These are phyloP conservation scores for Drosophila mojavensis DNA, from an alignment of 1,140 invertebrate species.

Conservation along the genomic window DNA sequence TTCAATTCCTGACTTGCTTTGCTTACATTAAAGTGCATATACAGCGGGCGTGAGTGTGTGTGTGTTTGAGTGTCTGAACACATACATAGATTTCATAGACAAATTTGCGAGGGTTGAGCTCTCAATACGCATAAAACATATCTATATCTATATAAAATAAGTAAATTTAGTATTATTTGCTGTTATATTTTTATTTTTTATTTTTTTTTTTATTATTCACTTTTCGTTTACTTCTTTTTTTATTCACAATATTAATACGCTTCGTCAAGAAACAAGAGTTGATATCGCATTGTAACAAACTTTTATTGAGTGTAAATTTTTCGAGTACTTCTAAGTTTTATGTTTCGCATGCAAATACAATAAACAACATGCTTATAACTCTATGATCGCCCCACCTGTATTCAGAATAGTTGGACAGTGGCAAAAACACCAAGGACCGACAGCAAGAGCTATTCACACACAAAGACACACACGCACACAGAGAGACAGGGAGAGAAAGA, in stretches of 20 bases:
- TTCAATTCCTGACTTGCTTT: conserved; percentile 64
- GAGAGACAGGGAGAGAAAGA: too few relatives aligned
- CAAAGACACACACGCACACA: conserved; percentile 22
- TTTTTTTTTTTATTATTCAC: too few relatives aligned
- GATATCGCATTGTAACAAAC: too few relatives aligned
- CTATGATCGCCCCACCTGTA: conserved; percentile 24
- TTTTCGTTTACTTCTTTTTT: too few relatives aligned
- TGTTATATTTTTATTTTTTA: too few relatives aligned
- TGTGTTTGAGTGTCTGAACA: conserved; percentile 10
- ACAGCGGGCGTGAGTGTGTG: conserved; percentile 1
- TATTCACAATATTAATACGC: too few relatives aligned
- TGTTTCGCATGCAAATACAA: too few relatives aligned
- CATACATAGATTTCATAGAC: background rate
- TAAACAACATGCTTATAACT: conserved; percentile 6
- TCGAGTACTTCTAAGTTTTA: too few relatives aligned
- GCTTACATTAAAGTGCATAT: conserved; percentile 64
- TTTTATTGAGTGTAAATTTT: too few relatives aligned
- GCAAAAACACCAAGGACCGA: conserved; percentile 42
- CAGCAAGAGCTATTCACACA: conserved; percentile 28
- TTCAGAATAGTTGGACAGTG: conserved; percentile 50
- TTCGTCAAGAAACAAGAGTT: too few relatives aligned
- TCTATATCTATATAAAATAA: too few relatives aligned
- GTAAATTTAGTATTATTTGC: too few relatives aligned
- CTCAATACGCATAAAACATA: background rate
- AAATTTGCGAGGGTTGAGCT: conserved; percentile 39